phyloP scores from a whole-genome alignment of 2,888 invertebrate genomes.

The Tineola bisselliella region DNA sequence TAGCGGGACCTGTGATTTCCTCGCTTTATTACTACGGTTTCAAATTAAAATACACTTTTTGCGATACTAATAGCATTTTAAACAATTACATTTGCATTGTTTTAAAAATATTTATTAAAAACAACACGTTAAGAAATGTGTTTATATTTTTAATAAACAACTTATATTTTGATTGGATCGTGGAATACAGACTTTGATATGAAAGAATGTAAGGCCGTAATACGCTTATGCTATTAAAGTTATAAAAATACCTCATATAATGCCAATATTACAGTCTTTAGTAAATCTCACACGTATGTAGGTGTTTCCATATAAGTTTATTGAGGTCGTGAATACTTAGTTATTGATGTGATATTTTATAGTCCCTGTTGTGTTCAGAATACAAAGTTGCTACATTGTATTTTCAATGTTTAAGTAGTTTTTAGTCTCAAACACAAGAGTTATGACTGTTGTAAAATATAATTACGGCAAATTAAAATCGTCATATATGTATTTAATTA shows the following conservation, averaged over 20 bases:
- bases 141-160: too few species aligned
- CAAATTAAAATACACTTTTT: constrained; percentile 1
- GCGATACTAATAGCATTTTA: not conserved
- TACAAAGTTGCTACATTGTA: not conserved
- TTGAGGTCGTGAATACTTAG: constrained; percentile 3
- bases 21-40: not conserved
- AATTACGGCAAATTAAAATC: too few species aligned
- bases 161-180: too few species aligned
- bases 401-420: not conserved
- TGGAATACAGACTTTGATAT: too few species aligned
- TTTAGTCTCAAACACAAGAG: too few species aligned
- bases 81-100: too few species aligned
- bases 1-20: not conserved
- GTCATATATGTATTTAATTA: too few species aligned
- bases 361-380: not conserved
- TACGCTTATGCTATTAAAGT: too few species aligned
- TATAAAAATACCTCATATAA: not conserved
- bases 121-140: too few species aligned
- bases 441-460: too few species aligned
- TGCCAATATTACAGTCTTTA: not conserved
- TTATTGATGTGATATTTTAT: constrained; percentile 8
- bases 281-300: constrained; percentile 8
- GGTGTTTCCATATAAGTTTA: not conserved
- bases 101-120: too few species aligned
- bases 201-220: too few species aligned